Base-by-base conservation (phyloP, 2,888 invertebrate genomes). In the Pardosa pseudoannulata region DNA sequence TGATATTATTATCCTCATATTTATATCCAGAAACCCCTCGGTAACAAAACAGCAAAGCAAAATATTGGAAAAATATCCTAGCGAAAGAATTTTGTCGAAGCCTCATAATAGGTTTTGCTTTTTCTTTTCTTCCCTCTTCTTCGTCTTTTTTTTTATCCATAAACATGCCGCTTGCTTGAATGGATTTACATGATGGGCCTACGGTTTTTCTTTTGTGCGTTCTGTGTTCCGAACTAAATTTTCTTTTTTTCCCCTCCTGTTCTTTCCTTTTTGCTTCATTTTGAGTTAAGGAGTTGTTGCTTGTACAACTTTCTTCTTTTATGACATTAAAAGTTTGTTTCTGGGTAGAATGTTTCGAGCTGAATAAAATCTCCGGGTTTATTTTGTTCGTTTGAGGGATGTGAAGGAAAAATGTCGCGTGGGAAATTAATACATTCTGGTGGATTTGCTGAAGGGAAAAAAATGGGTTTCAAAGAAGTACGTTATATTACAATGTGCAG, bases 1-100 rank as follows among this genome's bases (percentile, higher is more conserved):
- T 79, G 39, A 71, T 71, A 79, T 79, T 79, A 79, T 71, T 71
- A 79, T 71, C 79, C 29, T 72, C 71, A 79, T 79, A 71, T 78
- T 71, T 71, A 62, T 71, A 62, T 64, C 71, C 62, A 62, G 62
- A 71, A 28, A 23, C 64, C 39, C 79, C 41, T 23, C 23, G 3
- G 56, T 11, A 56, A 56, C 56, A 56, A 56, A 56, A 56, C 56
- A 5, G 23, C 23, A 3, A 23, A 56, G 23, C 23, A 56, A 56
- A 56, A 56, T 56, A 56, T 56, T 56, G 23, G 56, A 23, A 56
- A 56, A 56, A 23, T 56, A 56, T 23, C 56, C 1, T 23, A 16
- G 23, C 11, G 23, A n/a, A 56, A 56, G 56, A 56, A 56, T 56
- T 56, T 23, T 23, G 7, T 6, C 5, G 3, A 3, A 56, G 56